A percentile compares a stretch with the other conserved stretches of the same genome.
phyloP scores from a whole-genome alignment of 2,797 vertebrate genomes.

The Lacerta agilis region DNA sequence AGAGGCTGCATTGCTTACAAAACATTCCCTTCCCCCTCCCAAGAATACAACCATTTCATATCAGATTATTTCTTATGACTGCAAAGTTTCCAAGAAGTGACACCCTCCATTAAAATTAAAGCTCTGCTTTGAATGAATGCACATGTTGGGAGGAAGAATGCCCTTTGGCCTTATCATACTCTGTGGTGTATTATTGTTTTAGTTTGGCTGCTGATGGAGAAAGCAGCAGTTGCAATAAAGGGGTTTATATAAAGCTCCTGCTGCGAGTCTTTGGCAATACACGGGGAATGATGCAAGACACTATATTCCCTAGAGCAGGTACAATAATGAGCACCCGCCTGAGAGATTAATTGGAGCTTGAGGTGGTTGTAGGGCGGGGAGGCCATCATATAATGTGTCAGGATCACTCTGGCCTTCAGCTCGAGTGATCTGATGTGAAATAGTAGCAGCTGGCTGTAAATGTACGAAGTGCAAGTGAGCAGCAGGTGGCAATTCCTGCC shows the following conservation, averaged over 20 bases:
- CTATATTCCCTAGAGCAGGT: conserved; percentile 51
- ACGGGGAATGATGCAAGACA: conserved; percentile 53
- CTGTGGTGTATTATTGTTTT: conserved; percentile 30
- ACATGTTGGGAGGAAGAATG: conserved; percentile 41
- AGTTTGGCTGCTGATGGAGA: conserved; percentile 59
- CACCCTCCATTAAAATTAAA: conserved; percentile 36
- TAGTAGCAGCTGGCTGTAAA: conserved; percentile 73
- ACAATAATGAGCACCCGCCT: conserved; percentile 55
- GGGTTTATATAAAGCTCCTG: conserved; percentile 51
- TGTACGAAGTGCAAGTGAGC: conserved; percentile 70
- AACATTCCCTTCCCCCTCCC: background rate
- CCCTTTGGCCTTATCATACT: conserved; percentile 41
- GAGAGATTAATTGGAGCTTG: conserved; percentile 65
- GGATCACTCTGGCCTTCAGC: conserved; percentile 59
- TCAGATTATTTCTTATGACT: conserved; percentile 11
- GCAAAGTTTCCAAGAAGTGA: conserved; percentile 21
- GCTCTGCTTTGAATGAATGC: conserved; percentile 24
- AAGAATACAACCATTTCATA: background rate
- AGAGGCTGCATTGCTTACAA: background rate
- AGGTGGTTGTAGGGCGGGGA: conserved; percentile 42
- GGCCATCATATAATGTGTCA: conserved; percentile 51
- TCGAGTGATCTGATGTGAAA: conserved; percentile 64
- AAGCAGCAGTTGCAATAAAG: conserved; percentile 61
- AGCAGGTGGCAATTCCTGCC: conserved; percentile 76
- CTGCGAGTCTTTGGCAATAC: conserved; percentile 33